Conservation (phyloP, 2,888 invertebrate species). For the Podotricha telesiphe region DNA sequence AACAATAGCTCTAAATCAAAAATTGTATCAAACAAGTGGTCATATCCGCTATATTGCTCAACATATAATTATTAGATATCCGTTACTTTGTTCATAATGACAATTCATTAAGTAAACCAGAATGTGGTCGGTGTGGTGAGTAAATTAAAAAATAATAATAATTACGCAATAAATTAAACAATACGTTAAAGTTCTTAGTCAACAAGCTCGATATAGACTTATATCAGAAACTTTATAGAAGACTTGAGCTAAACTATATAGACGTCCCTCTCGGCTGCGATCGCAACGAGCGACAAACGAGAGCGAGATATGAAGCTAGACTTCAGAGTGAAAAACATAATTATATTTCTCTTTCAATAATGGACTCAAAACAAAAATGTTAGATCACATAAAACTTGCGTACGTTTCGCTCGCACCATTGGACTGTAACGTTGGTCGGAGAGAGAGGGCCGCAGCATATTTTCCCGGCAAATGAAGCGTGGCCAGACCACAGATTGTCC, state of each 20-base stretch:
- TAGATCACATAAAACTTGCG: conserved; percentile 76
- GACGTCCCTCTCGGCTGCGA: conserved; percentile 57
- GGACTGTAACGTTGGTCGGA: conserved; percentile 51
- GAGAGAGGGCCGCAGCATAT: conserved; percentile 68
- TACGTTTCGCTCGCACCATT: conserved; percentile 62
- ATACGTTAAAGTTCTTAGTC: conserved; percentile 11
- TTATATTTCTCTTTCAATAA: conserved; percentile 79
- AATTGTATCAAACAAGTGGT: neutral
- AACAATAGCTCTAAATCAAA: neutral
- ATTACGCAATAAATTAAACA: conserved; percentile 34
- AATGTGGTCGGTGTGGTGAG: conserved; percentile 9
- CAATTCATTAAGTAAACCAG: conserved; percentile 26
- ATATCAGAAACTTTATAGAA: conserved; percentile 35
- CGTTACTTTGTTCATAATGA: conserved; percentile 9
- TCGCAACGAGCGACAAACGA: conserved; percentile 51
- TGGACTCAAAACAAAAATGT: conserved; percentile 79
- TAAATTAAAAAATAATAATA: conserved; percentile 28
- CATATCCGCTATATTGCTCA: neutral
- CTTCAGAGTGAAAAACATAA: conserved; percentile 75
- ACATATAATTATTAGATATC: neutral
- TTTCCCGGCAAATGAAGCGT: conserved; percentile 84
- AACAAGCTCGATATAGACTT: conserved; percentile 23
- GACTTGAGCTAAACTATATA: conserved; percentile 47
- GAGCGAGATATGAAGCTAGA: conserved; percentile 62
- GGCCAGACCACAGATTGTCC: conserved; percentile 84